Conservation (phyloP, 1,140 invertebrate species). For the Tetramorium simillimum region DNA sequence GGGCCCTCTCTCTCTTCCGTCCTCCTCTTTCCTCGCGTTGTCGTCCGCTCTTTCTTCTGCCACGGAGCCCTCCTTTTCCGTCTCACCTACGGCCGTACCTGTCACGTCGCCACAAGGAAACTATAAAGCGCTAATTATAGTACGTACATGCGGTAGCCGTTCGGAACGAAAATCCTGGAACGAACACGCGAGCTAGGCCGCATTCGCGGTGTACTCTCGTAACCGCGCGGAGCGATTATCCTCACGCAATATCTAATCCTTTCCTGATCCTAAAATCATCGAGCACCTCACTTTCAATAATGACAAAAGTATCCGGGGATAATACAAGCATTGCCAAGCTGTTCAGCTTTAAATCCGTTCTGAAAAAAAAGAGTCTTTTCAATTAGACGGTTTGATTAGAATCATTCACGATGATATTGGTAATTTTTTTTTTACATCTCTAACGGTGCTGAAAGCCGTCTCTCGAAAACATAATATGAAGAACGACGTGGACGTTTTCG, state of each 20-base stretch:
- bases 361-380: not conserved
- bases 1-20: constrained; percentile 65
- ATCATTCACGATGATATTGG: not conserved
- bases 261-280: not conserved
- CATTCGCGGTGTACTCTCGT: not conserved
- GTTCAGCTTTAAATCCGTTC: not conserved
- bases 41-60: constrained; percentile 41
- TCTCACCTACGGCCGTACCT: constrained; percentile 18
- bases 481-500: constrained; percentile 25
- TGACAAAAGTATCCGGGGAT: not conserved
- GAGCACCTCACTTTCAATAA: not conserved
- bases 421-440: not conserved
- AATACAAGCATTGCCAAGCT: not conserved
- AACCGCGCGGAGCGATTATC: not conserved
- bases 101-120: constrained; percentile 61
- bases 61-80: constrained; percentile 63
- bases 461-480: not conserved
- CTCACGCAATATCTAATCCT: not conserved
- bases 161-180: constrained; percentile 34
- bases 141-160: constrained; percentile 15
- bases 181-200: not conserved
- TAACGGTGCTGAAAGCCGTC: not conserved
- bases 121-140: constrained; percentile 62
- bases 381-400: not conserved
- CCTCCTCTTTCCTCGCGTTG: not conserved